Base-by-base conservation (phyloP, 2,888 invertebrate species). In the Caenorhabditis zanzibari region DNA sequence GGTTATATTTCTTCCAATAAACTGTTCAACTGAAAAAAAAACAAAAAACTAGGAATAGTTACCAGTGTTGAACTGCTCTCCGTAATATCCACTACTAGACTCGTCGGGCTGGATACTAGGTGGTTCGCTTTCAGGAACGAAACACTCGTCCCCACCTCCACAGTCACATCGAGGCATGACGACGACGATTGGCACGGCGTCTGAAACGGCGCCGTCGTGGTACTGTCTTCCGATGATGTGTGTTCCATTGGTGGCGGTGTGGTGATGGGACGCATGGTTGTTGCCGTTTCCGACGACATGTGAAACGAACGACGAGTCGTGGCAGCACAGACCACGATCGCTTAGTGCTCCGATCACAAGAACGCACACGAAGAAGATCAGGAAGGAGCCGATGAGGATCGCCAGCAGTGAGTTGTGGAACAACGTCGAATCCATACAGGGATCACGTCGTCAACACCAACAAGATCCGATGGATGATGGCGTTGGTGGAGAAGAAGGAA, bases 291-390 rank as follows among this genome's bases (percentile, higher is more conserved):
- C 66, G 66, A 73, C 80, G 72, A 72, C 80, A 82, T 73, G 77
- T n/a, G 69, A 63, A 16, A 63, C 72, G 73, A 83, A 81, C 54
- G 81, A 73, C 12, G 82, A 63, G 52, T 89, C 89, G 79, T 86
- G 86, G 71, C 89, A 90, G 72, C 88, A 88, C 52, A 88, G 71
- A 12, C 90, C 89, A 35, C 90, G 88, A 83, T 91, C 91, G 26
- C 88, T 87, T 44, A 88, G 87, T 1, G 89, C 90, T 14, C 90
- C 91, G 26, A 91, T 87, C 61, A 91, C 90, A 26, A 90, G 80
- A 49, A 91, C 90, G 82, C 91, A 91, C 41, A 88, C 68, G 66
- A 89, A 86, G 88, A 91, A 91, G 38, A 90, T 77, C 63, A 91
- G 77, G 80, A 91, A 91, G 47, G 89, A 89, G 66, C 91, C 90